phyloP scores from a whole-genome alignment of 1,140 invertebrate species.

The Meloidogyne exigua region DNA sequence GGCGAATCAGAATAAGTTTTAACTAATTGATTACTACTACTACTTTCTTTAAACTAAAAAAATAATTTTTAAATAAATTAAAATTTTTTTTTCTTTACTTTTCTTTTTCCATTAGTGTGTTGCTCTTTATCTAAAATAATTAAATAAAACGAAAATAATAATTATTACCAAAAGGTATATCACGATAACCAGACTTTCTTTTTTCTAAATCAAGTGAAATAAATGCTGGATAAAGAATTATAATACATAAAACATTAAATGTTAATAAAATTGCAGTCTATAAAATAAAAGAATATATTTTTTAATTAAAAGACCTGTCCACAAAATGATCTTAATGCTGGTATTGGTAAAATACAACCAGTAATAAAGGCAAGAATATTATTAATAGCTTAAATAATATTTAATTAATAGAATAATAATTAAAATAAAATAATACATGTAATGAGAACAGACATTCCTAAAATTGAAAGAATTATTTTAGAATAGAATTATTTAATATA shows the following conservation, averaged over 20 bases:
- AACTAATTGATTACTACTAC: constrained; percentile 37
- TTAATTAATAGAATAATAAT: constrained; percentile 65
- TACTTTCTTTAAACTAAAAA: constrained; percentile 30
- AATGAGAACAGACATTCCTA: constrained; percentile 12
- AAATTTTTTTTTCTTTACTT: not conserved
- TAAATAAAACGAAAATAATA: not conserved
- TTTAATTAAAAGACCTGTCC: constrained; percentile 69
- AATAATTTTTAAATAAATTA: not conserved
- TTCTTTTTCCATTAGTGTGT: not conserved
- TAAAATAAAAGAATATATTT: not conserved
- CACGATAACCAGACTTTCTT: constrained; percentile 73
- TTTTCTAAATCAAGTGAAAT: constrained; percentile 83
- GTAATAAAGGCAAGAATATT: constrained; percentile 79
- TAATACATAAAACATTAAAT: constrained; percentile 81
- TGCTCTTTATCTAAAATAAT: not conserved
- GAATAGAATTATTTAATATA: not conserved
- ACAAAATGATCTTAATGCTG: constrained; percentile 85
- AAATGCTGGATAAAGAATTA: constrained; percentile 88
- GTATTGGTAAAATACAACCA: constrained; percentile 87
- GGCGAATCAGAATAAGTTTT: constrained; percentile 33
- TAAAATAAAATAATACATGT: constrained; percentile 12
- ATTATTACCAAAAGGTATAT: constrained; percentile 68
- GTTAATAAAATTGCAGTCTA: constrained; percentile 79
- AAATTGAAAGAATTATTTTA: constrained; percentile 35
- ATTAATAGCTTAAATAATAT: constrained; percentile 72